These are phyloP conservation scores for Mythimna vitellina DNA, from an alignment of 2,888 invertebrate genomes.

Conservation along the genomic window DNA sequence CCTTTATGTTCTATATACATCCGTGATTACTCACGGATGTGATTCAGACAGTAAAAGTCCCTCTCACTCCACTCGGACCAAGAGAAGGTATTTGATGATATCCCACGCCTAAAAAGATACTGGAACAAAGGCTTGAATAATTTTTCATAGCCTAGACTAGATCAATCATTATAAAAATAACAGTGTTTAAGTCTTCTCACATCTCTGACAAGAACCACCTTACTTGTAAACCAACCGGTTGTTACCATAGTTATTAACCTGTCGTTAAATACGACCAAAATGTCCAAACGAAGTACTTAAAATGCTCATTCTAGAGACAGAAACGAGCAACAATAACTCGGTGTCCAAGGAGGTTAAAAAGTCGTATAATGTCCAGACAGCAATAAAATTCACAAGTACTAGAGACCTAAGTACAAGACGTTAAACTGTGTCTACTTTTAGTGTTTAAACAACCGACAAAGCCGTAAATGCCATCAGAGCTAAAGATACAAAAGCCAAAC, in stretches of 20 bases:
- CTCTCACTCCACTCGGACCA: too few species aligned
- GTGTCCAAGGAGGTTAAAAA: constrained; percentile 26
- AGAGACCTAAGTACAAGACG: constrained; percentile 29
- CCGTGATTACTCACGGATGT: too few species aligned
- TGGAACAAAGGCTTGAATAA: background rate
- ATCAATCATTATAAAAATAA: background rate
- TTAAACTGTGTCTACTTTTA: constrained; percentile 42
- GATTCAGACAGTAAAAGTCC: too few species aligned
- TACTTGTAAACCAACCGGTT: background rate
- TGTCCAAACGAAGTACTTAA: background rate
- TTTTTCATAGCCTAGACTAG: background rate
- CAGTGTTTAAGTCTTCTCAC: background rate
- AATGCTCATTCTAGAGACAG: constrained; percentile 8
- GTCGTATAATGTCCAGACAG: constrained; percentile 26
- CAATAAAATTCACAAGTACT: constrained; percentile 43
- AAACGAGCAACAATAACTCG: constrained; percentile 15
- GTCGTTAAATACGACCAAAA: constrained; percentile 14
- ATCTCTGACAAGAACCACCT: background rate
- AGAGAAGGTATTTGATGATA: too few species aligned
- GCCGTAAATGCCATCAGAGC: constrained; percentile 18
- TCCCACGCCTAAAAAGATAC: too few species aligned
- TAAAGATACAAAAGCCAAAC: constrained; percentile 13
- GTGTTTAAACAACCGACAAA: constrained; percentile 30
- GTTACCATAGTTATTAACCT: constrained; percentile 7
- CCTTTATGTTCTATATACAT: too few species aligned